Evolutionary conservation across 2,888 invertebrate genomes (phyloP).

Genomic region (Branchipolynoe longqiensis): DNA sequence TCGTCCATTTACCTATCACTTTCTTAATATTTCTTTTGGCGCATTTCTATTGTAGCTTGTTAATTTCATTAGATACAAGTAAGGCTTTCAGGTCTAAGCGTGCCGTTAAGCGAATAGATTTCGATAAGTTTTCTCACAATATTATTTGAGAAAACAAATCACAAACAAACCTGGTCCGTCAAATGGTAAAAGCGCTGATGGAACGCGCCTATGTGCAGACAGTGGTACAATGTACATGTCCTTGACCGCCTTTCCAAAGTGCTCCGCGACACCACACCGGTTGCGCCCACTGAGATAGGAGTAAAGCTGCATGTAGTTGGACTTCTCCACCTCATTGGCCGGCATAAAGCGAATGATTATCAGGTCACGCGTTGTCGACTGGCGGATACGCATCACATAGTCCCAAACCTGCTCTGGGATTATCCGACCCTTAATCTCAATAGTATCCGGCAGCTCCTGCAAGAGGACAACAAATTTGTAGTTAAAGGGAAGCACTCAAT

Average conservation of each 20-base stretch:
- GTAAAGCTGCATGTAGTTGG: constrained; percentile 92
- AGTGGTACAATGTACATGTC: constrained; percentile 96
- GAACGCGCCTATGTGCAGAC: constrained; percentile 87
- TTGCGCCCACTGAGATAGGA: constrained; percentile 92
- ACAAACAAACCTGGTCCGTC: constrained; percentile 87
- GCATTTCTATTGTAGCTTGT: too few relatives aligned
- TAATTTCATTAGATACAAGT: too few relatives aligned
- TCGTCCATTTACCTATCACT: too few relatives aligned
- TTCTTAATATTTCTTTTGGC: too few relatives aligned
- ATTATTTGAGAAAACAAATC: too few relatives aligned
- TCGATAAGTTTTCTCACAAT: too few relatives aligned
- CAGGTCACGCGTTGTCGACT: constrained; percentile 85
- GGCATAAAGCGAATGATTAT: constrained; percentile 91
- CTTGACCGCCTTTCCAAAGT: constrained; percentile 89
- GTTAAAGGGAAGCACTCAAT: too few relatives aligned
- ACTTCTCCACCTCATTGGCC: constrained; percentile 88
- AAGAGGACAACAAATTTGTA: not conserved
- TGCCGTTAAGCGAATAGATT: not conserved
- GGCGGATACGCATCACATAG: constrained; percentile 91
- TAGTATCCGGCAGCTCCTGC: constrained; percentile 88
- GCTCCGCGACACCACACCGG: constrained; percentile 89
- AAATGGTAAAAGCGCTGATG: constrained; percentile 84
- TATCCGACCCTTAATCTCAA: constrained; percentile 93
- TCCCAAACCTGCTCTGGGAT: constrained; percentile 95
- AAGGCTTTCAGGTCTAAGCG: not conserved